Evolutionary conservation across 1,140 invertebrate genomes (phyloP).

Genomic region (Leptinotarsa undecemlineata): DNA sequence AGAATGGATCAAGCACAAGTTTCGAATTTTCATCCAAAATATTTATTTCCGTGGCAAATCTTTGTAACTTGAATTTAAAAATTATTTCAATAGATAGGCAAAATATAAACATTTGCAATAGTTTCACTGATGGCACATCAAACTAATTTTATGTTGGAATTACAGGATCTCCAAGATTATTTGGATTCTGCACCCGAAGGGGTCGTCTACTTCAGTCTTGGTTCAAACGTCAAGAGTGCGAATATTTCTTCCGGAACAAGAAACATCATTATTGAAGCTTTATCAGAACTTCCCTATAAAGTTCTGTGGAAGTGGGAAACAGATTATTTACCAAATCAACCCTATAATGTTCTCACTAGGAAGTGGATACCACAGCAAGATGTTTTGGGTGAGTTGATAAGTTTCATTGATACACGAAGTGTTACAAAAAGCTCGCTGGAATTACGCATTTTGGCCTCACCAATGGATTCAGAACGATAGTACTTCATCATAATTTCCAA

Average conservation of each 20-base stretch:
- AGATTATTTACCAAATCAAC: constrained; percentile 57
- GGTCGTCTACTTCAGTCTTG: constrained; percentile 62
- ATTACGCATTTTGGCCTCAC: no score
- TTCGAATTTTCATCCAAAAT: no score
- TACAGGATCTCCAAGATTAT: constrained; percentile 54
- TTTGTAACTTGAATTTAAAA: no score
- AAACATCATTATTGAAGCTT: constrained; percentile 56
- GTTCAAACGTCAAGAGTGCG: constrained; percentile 60
- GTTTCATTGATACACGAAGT: not conserved
- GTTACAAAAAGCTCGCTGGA: no score
- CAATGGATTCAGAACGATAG: no score
- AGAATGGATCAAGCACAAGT: no score
- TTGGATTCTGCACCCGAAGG: constrained; percentile 58
- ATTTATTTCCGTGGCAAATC: no score
- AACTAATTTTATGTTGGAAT: not conserved
- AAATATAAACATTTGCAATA: no score
- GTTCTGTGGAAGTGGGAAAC: constrained; percentile 38
- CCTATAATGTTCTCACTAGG: constrained; percentile 60
- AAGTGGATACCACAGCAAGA: constrained; percentile 65
- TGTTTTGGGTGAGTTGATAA: constrained; percentile 36
- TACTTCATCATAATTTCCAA: no score
- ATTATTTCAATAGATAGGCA: no score
- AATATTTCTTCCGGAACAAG: constrained; percentile 58
- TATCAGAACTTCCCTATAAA: constrained; percentile 56
- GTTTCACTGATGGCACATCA: no score